These are phyloP conservation scores for Heliothis virescens DNA, from an alignment of 1,140 invertebrate species.

Conservation along the genomic window DNA sequence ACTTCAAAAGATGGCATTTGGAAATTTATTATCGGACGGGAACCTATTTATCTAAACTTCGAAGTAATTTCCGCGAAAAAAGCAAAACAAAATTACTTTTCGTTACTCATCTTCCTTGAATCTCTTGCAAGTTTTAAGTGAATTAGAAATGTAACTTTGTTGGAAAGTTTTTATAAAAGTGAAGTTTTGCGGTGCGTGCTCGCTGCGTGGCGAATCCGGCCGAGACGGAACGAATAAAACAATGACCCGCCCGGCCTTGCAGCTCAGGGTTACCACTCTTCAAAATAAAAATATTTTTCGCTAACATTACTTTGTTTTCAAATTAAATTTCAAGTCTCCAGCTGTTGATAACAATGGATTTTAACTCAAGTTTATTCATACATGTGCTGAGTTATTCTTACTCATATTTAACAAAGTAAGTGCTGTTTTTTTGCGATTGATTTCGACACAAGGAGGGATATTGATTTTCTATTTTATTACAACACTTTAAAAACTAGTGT, in stretches of 20 bases:
- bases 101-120: not conserved
- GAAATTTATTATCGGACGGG: not conserved
- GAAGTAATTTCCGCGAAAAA: constrained; percentile 10
- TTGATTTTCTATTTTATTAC: not conserved
- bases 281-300: not conserved
- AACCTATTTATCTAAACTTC: not conserved
- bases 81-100: constrained; percentile 15
- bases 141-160: constrained; percentile 28
- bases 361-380: not conserved
- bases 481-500: too few species aligned
- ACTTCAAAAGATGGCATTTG: too few species aligned
- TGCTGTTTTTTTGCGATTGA: too few species aligned
- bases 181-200: constrained; percentile 19
- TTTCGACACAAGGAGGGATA: too few species aligned
- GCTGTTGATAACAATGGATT: not conserved
- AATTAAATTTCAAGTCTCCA: not conserved
- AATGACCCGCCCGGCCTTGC: constrained; percentile 61
- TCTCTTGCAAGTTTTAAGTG: constrained; percentile 32
- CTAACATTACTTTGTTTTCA: not conserved
- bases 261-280: constrained; percentile 24
- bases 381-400: too few species aligned
- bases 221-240: constrained; percentile 67
- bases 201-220: constrained; percentile 60
- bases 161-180: constrained; percentile 35
- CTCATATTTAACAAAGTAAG: too few species aligned